A percentile compares a stretch with the other conserved stretches of the same genome.
phyloP scores from a whole-genome alignment of 2,888 invertebrate genomes.

The Drosophila parthenogenetica region DNA sequence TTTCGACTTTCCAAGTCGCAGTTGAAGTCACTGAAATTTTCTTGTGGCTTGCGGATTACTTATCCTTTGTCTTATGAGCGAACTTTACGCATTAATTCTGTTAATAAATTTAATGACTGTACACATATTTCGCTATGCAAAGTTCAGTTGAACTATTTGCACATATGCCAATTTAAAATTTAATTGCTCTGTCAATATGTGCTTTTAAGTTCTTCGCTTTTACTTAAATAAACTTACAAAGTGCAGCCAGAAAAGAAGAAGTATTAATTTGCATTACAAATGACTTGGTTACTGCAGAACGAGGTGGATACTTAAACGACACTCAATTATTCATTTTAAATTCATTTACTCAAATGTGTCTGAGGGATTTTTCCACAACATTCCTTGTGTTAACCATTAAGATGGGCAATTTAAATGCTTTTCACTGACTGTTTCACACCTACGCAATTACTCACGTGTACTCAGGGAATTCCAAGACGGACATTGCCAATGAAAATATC shows the following conservation, averaged over 20 bases:
- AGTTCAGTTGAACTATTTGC: constrained; percentile 61
- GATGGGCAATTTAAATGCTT: constrained; percentile 45
- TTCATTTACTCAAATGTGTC: not conserved
- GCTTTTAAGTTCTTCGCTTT: constrained; percentile 31
- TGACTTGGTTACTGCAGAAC: constrained; percentile 24
- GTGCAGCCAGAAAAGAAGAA: constrained; percentile 17
- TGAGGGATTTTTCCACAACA: not conserved
- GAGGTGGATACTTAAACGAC: constrained; percentile 8
- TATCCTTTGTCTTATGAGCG: constrained; percentile 46
- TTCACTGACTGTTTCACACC: constrained; percentile 30
- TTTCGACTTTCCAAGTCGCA: constrained; percentile 43
- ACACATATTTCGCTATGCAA: constrained; percentile 36
- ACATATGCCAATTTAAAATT: constrained; percentile 72
- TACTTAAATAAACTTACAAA: constrained; percentile 32
- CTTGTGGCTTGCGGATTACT: constrained; percentile 35
- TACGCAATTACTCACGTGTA: constrained; percentile 5
- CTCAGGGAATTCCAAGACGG: not conserved
- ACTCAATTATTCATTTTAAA: constrained; percentile 1
- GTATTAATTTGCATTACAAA: constrained; percentile 70
- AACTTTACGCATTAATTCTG: constrained; percentile 76
- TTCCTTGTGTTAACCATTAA: constrained; percentile 39
- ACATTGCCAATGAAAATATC: constrained; percentile 37
- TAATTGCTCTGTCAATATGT: constrained; percentile 74
- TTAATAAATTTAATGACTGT: constrained; percentile 76
- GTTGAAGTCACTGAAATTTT: constrained; percentile 43